phyloP scores from a whole-genome alignment of 2,113 vertebrate genomes.

The Carassius carassius region DNA sequence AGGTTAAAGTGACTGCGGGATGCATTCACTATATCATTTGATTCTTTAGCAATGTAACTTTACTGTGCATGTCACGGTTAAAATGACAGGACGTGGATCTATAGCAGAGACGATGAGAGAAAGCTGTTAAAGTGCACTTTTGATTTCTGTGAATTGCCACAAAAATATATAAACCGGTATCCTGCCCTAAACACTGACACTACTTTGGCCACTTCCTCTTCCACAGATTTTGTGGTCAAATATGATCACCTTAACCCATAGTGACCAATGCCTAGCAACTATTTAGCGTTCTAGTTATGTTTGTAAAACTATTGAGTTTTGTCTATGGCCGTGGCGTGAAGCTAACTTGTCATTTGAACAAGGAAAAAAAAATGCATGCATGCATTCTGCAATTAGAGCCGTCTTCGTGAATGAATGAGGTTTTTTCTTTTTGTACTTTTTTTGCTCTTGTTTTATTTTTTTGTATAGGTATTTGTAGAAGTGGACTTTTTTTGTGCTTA shows the following conservation, averaged over 20 bases:
- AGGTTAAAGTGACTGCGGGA: not conserved
- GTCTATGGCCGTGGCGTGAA: constrained; percentile 77
- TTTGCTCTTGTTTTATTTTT: constrained; percentile 58
- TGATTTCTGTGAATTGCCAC: constrained; percentile 33
- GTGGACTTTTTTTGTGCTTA: constrained; percentile 69
- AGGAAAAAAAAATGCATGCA: constrained; percentile 69
- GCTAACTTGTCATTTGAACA: constrained; percentile 71
- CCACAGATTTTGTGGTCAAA: constrained; percentile 32
- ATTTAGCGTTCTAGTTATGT: constrained; percentile 73
- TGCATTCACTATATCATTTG: constrained; percentile 3
- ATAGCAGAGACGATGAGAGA: not conserved
- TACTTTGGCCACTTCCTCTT: constrained; percentile 28
- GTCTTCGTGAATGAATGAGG: constrained; percentile 75
- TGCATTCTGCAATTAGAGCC: constrained; percentile 74
- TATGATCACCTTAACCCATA: constrained; percentile 56
- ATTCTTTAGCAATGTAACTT: constrained; percentile 4
- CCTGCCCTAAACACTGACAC: not conserved
- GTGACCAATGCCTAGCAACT: constrained; percentile 68
- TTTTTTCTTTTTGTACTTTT: constrained; percentile 62
- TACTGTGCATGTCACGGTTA: not conserved
- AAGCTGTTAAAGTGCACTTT: constrained; percentile 36
- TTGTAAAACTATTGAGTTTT: constrained; percentile 68
- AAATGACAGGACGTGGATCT: not conserved
- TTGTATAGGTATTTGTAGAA: constrained; percentile 77
- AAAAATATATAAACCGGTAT: constrained; percentile 2